phyloP scores from a whole-genome alignment of 2,797 vertebrate species.

The Macropodus opercularis region DNA sequence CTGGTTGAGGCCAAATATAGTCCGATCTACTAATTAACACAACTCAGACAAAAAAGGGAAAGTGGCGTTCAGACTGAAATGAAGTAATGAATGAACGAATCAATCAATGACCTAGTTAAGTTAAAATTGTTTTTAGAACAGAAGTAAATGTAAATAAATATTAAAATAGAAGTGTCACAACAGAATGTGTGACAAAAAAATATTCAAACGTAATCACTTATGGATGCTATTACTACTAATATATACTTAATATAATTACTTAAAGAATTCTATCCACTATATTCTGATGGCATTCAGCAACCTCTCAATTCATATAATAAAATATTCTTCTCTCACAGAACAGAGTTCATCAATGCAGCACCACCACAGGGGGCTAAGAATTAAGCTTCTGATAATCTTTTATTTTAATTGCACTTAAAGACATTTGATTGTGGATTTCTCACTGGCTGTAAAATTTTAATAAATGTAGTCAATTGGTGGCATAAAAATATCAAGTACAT shows the following conservation, averaged over 20 bases:
- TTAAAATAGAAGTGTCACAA: too few species aligned
- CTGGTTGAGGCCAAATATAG: conserved; percentile 58
- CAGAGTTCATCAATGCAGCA: not conserved
- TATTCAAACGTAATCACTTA: too few species aligned
- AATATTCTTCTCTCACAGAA: not conserved
- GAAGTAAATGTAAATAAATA: too few species aligned
- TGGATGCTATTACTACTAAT: not conserved
- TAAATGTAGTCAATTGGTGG: not conserved
- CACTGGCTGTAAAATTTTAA: too few species aligned
- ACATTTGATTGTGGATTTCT: too few species aligned
- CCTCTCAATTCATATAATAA: not conserved
- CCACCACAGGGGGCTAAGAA: not conserved
- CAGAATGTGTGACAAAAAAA: too few species aligned
- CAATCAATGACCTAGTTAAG: too few species aligned
- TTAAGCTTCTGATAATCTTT: too few species aligned
- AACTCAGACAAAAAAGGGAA: conserved; percentile 15
- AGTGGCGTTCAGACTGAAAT: not conserved
- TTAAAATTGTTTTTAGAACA: too few species aligned
- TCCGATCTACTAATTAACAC: conserved; percentile 32
- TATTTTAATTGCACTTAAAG: too few species aligned
- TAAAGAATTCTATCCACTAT: not conserved
- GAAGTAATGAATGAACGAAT: too few species aligned
- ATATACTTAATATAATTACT: not conserved
- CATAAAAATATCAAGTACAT: not conserved
- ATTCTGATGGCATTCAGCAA: not conserved